Percentiles rank a stretch among this genome's conserved stretches.
phyloP scores from a whole-genome alignment of 2,888 invertebrate species.

The Imbricaverruca yamaguchii region DNA sequence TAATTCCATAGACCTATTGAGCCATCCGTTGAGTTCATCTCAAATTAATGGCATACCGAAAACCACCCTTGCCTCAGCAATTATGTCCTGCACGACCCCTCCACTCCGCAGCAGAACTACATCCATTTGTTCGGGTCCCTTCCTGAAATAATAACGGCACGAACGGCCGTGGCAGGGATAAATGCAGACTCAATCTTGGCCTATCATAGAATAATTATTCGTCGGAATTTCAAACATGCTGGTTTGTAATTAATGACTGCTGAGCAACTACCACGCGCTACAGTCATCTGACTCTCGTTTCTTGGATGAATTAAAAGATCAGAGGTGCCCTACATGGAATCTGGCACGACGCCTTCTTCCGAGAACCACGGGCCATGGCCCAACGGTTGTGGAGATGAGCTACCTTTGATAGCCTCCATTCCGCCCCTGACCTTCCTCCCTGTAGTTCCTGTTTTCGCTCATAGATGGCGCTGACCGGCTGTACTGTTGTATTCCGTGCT shows the following conservation, averaged over 20 bases:
- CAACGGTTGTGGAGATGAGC: neutral
- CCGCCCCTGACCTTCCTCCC: neutral
- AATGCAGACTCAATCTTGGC: neutral
- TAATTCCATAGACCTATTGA: neutral
- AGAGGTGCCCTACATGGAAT: neutral
- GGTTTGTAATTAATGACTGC: neutral
- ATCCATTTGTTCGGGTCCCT: neutral
- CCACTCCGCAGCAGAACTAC: neutral
- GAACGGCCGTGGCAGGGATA: neutral
- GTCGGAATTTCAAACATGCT: neutral
- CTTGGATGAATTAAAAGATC: conserved; percentile 5
- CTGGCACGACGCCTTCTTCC: neutral
- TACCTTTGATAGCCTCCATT: neutral
- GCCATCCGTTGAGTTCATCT: neutral
- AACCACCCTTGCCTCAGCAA: neutral
- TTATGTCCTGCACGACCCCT: neutral
- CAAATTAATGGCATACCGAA: neutral
- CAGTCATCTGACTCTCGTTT: neutral
- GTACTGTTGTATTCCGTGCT: neutral
- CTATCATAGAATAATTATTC: neutral
- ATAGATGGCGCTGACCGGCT: neutral
- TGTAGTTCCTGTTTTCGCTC: neutral
- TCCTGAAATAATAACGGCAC: conserved; percentile 12
- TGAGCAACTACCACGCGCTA: neutral
- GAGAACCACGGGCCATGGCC: neutral